Evolutionary conservation across 1,140 invertebrate genomes (phyloP).

Genomic region (Pararge aegeria): DNA sequence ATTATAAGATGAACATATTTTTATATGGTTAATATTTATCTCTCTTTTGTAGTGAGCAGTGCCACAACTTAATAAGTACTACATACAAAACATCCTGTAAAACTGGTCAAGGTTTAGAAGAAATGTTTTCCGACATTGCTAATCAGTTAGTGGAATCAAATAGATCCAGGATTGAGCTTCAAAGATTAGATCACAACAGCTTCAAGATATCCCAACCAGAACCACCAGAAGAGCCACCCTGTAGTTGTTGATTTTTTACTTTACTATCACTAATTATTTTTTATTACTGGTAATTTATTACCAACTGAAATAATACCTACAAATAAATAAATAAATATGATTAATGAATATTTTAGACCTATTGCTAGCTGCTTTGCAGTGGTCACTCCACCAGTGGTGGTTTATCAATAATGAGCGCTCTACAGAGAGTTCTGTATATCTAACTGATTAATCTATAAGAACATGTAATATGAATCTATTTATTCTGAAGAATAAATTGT

Average conservation of each 20-base stretch:
- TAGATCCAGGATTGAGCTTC: conserved; percentile 89
- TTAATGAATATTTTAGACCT: no score
- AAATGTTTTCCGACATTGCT: conserved; percentile 95
- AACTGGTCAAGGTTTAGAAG: conserved; percentile 91
- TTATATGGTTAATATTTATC: conserved; percentile 19
- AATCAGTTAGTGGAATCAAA: conserved; percentile 88
- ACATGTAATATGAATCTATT: no score
- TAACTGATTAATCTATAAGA: no score
- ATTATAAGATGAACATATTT: not conserved
- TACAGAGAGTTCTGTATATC: no score
- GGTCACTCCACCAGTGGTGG: no score
- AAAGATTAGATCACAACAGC: conserved; percentile 87
- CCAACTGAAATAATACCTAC: no score
- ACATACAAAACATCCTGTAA: conserved; percentile 96
- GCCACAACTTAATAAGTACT: conserved; percentile 92
- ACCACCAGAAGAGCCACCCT: conserved; percentile 82
- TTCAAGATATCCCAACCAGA: conserved; percentile 87
- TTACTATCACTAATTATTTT: not conserved
- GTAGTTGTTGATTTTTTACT: conserved; percentile 80
- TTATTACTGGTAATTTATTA: no score
- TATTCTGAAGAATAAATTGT: no score
- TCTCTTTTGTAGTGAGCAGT: conserved; percentile 88
- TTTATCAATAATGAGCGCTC: no score
- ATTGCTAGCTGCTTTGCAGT: no score
- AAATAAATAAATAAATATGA: no score